These are phyloP conservation scores for Aradophagus sp. DNA, from an alignment of 1,140 invertebrate genomes.

Conservation along the genomic window DNA sequence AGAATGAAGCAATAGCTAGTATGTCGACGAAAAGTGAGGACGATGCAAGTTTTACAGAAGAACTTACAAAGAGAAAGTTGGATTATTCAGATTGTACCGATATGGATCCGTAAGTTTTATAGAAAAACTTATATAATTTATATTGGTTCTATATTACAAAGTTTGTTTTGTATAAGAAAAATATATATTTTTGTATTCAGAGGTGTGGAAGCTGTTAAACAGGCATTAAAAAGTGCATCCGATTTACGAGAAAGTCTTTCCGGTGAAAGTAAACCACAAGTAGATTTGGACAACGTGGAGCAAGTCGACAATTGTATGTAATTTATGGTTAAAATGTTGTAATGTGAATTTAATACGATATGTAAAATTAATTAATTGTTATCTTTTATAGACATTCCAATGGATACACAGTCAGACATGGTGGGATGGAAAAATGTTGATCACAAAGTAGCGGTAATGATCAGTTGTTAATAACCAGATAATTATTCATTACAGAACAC, in stretches of 20 bases:
- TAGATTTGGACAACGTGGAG: constrained; percentile 10
- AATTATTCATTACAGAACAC: no score
- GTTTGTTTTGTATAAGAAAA: no score
- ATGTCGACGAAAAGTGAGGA: constrained; percentile 3
- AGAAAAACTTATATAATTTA: not conserved
- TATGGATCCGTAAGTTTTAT: constrained; percentile 62
- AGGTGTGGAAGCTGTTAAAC: constrained; percentile 64
- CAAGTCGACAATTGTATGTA: constrained; percentile 57
- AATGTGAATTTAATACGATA: no score
- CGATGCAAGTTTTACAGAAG: constrained; percentile 4
- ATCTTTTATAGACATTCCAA: not conserved
- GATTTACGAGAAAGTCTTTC: constrained; percentile 61
- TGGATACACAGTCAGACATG: no score
- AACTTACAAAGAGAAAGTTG: constrained; percentile 62
- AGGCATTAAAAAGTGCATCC: constrained; percentile 63
- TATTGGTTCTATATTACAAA: constrained; percentile 1
- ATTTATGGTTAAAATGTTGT: no score
- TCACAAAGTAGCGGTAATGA: no score
- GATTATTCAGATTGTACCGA: constrained; percentile 61
- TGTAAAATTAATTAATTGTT: not conserved
- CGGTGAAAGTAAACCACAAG: constrained; percentile 50
- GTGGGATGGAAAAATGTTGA: no score
- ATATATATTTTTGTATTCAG: constrained; percentile 28
- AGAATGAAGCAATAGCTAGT: not conserved
- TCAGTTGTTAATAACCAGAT: no score